Evolutionary conservation across 2,797 vertebrate species (phyloP).

Genomic region (Cyprinella venusta): DNA sequence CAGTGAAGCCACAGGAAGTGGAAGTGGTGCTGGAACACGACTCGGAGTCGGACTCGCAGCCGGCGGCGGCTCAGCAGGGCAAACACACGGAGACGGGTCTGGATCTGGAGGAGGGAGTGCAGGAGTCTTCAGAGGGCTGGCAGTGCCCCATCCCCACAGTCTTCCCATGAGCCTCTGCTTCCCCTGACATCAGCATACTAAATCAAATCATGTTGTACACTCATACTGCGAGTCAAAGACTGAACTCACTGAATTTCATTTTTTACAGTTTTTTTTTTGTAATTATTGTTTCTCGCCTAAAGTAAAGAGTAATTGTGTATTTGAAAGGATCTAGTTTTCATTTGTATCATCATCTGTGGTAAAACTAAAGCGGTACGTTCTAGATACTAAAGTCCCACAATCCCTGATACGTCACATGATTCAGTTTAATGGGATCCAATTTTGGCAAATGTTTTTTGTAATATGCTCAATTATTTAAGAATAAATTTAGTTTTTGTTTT

Average conservation of each 20-base stretch:
- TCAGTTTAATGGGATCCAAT: constrained; percentile 26
- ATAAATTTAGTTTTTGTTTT: constrained; percentile 78
- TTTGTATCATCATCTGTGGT: constrained; percentile 1
- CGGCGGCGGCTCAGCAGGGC: constrained; percentile 74
- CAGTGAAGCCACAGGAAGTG: constrained; percentile 51
- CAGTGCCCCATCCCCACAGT: constrained; percentile 84
- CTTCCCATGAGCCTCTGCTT: constrained; percentile 73
- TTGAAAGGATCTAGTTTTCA: not conserved
- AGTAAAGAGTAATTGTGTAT: constrained; percentile 6
- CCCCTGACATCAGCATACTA: not conserved
- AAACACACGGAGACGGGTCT: constrained; percentile 80
- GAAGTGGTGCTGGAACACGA: constrained; percentile 48
- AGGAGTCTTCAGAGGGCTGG: constrained; percentile 88
- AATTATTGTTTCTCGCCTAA: constrained; percentile 35
- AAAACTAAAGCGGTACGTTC: not conserved
- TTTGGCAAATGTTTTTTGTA: constrained; percentile 85
- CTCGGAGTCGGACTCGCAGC: constrained; percentile 73
- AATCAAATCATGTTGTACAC: not conserved
- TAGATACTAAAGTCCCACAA: constrained; percentile 18
- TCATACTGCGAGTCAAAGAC: not conserved
- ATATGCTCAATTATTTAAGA: constrained; percentile 88
- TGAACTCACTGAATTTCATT: not conserved
- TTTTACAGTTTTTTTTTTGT: constrained; percentile 32
- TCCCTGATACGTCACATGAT: constrained; percentile 64
- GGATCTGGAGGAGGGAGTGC: constrained; percentile 90